phyloP scores from a whole-genome alignment of 2,888 invertebrate species.

The Limulus polyphemus region DNA sequence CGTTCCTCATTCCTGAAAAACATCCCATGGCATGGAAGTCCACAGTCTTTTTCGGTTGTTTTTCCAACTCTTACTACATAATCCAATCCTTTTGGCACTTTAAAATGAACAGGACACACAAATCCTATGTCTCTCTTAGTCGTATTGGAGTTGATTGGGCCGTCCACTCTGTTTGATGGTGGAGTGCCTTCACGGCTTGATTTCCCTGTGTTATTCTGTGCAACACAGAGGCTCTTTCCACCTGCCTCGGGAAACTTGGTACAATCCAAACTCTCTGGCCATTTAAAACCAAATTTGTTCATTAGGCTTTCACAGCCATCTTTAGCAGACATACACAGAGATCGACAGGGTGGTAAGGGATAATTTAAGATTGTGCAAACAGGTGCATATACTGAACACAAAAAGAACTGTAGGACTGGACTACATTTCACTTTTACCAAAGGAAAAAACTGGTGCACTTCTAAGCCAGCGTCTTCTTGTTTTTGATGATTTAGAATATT shows the following conservation, averaged over 20 bases:
- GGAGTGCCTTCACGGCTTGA: constrained; percentile 4
- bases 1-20: constrained; percentile 73
- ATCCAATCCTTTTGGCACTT: constrained; percentile 61
- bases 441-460: constrained; percentile 84
- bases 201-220: constrained; percentile 36
- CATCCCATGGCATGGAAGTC: constrained; percentile 76
- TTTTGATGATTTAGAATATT: constrained; percentile 81
- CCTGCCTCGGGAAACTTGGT: constrained; percentile 61
- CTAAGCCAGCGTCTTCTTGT: constrained; percentile 86
- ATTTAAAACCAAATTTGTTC: constrained; percentile 68
- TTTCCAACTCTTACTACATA: constrained; percentile 55
- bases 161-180: not conserved
- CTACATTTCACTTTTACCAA: constrained; percentile 90
- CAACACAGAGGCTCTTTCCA: constrained; percentile 42
- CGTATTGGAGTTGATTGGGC: constrained; percentile 18
- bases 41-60: constrained; percentile 40
- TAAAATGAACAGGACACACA: constrained; percentile 73
- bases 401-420: constrained; percentile 81
- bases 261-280: constrained; percentile 84
- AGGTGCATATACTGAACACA: constrained; percentile 90
- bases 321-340: constrained; percentile 74
- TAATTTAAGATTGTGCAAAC: constrained; percentile 86
- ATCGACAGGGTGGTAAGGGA: constrained; percentile 79
- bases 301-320: constrained; percentile 75
- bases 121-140: constrained; percentile 40